These are phyloP conservation scores for Plectrocnemia conspersa DNA, from an alignment of 1,140 invertebrate species.

Conservation along the genomic window DNA sequence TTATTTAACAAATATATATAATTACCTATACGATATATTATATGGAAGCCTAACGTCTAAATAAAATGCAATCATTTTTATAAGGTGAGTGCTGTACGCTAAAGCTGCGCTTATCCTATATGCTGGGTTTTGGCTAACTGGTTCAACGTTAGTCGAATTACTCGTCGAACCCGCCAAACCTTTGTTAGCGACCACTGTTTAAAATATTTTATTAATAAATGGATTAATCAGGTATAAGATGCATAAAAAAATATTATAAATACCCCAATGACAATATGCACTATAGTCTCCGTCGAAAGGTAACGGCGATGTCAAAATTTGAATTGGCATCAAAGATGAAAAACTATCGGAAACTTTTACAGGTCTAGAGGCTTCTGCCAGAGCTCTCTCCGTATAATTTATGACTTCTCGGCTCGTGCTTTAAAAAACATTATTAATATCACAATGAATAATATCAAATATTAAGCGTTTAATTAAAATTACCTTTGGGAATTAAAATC, in stretches of 20 bases:
- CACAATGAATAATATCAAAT: neutral
- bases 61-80: constrained; percentile 72
- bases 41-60: constrained; percentile 72
- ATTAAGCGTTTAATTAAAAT: neutral
- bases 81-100: constrained; percentile 75
- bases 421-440: neutral
- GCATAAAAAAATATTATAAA: neutral
- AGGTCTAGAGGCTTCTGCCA: constrained; percentile 29
- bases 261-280: constrained; percentile 33
- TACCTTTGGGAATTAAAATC: constrained; percentile 27
- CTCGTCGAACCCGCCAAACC: constrained; percentile 45
- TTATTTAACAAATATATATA: neutral
- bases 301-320: constrained; percentile 25
- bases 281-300: constrained; percentile 31
- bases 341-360: constrained; percentile 1
- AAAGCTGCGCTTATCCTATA: constrained; percentile 72
- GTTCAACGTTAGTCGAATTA: constrained; percentile 37
- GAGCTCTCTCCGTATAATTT: constrained; percentile 24
- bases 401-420: constrained; percentile 6
- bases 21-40: constrained; percentile 68
- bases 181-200: constrained; percentile 40
- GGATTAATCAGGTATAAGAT: neutral
- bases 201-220: constrained; percentile 10
- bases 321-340: constrained; percentile 19
- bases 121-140: constrained; percentile 58